phyloP scores from a whole-genome alignment of 2,113 vertebrate genomes.

The Salvelinus fontinalis region DNA sequence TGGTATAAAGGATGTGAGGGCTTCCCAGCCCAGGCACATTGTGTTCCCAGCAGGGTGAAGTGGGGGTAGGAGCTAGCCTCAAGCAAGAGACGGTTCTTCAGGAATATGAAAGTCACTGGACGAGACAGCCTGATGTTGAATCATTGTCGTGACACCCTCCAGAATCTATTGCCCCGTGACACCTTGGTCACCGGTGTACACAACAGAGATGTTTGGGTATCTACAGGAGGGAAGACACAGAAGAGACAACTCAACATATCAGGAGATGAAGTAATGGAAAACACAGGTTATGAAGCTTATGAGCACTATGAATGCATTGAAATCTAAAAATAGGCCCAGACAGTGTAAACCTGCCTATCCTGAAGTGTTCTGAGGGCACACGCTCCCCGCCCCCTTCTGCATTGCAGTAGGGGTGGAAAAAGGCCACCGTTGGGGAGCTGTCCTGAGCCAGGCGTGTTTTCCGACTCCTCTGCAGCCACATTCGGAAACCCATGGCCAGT shows the following conservation, averaged over 20 bases:
- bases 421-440: slow-evolving; percentile 75
- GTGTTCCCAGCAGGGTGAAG: slow-evolving; percentile 93
- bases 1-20: slow-evolving; percentile 81
- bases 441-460: slow-evolving; percentile 64
- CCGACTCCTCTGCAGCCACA: slow-evolving; percentile 77
- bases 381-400: slow-evolving; percentile 93
- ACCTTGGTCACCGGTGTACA: slow-evolving; percentile 87
- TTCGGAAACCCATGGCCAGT: slow-evolving; percentile 71
- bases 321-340: not conserved
- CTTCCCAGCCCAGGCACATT: slow-evolving; percentile 89
- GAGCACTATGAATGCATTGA: too few species aligned
- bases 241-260: not conserved
- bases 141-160: slow-evolving; percentile 78
- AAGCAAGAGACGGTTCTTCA: slow-evolving; percentile 82
- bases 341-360: slow-evolving; percentile 73
- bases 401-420: too few species aligned
- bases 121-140: slow-evolving; percentile 84
- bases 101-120: slow-evolving; percentile 85
- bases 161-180: slow-evolving; percentile 82
- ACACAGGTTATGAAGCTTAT: too few species aligned
- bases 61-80: slow-evolving; percentile 85
- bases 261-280: too few species aligned
- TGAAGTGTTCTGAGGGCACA: slow-evolving; percentile 85
- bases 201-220: slow-evolving; percentile 76
- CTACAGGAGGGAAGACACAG: slow-evolving; percentile 55